These are phyloP conservation scores for Mastomys natalensis DNA, from an alignment of 2,113 vertebrate genomes.

Conservation along the genomic window DNA sequence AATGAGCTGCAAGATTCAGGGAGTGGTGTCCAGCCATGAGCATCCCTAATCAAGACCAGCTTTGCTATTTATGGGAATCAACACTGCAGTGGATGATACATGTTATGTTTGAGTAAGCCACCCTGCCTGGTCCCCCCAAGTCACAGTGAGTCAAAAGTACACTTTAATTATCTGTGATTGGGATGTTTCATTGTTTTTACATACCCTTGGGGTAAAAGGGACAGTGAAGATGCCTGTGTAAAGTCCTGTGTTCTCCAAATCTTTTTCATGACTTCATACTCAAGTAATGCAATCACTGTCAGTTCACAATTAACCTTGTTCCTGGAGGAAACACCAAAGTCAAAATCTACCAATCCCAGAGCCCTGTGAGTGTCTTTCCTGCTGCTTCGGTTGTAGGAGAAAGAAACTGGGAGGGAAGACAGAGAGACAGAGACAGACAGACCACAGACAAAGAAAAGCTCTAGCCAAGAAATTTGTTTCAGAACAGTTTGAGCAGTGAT, in stretches of 20 bases:
- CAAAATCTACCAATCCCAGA: constrained; percentile 49
- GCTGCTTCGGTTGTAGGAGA: neutral
- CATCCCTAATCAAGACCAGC: constrained; percentile 71
- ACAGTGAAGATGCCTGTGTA: neutral
- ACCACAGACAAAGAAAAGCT: neutral
- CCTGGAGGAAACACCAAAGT: constrained; percentile 40
- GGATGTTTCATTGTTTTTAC: constrained; percentile 52
- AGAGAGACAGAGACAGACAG: neutral
- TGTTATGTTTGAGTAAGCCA: neutral
- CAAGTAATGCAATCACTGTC: constrained; percentile 69
- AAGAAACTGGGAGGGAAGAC: neutral
- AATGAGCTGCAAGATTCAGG: constrained; percentile 50
- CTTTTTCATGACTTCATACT: constrained; percentile 18
- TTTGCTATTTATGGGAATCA: constrained; percentile 65
- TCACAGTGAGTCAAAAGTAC: constrained; percentile 56
- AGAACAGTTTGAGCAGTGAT: neutral
- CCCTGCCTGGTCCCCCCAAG: constrained; percentile 61
- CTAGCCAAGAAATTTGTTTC: neutral
- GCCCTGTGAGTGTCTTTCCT: constrained; percentile 6
- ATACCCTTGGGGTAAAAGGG: constrained; percentile 23
- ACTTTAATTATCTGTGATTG: constrained; percentile 57
- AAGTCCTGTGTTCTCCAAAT: constrained; percentile 48
- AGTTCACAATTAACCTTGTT: constrained; percentile 70
- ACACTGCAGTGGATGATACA: constrained; percentile 36
- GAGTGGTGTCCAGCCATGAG: constrained; percentile 70